phyloP scores from a whole-genome alignment of 2,797 vertebrate species.

The Meda fulgida region DNA sequence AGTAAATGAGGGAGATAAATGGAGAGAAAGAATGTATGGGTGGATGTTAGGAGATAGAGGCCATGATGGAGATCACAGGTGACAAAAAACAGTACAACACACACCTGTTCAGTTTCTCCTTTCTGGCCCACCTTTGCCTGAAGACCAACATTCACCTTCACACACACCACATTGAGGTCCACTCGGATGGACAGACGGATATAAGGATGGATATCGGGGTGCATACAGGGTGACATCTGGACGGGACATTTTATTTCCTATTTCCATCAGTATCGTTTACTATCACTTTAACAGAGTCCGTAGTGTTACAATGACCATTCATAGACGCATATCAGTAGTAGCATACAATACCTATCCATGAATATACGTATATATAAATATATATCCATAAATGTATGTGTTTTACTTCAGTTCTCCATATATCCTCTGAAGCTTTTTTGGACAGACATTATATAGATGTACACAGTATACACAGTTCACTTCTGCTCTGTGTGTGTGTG shows the following conservation, averaged over 20 bases:
- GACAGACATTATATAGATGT: constrained; percentile 44
- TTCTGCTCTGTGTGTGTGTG: constrained; percentile 31
- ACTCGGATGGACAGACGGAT: constrained; percentile 7
- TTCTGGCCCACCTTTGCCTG: constrained; percentile 26
- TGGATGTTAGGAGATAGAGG: constrained; percentile 23
- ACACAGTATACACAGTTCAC: constrained; percentile 50
- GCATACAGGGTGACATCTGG: constrained; percentile 27
- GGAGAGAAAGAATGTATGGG: constrained; percentile 17
- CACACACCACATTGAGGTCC: constrained; percentile 17
- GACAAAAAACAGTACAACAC: constrained; percentile 34
- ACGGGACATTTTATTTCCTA: constrained; percentile 37
- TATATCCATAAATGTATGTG: constrained; percentile 45
- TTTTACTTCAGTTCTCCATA: constrained; percentile 39
- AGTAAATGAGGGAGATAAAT: neutral
- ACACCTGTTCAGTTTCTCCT: constrained; percentile 41
- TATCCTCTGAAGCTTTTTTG: constrained; percentile 47
- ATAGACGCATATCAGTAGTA: constrained; percentile 55
- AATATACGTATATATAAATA: constrained; percentile 15
- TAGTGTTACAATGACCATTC: constrained; percentile 53
- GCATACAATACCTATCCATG: constrained; percentile 45
- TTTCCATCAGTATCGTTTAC: constrained; percentile 47
- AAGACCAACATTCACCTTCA: constrained; percentile 27
- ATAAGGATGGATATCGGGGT: neutral
- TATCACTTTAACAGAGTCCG: constrained; percentile 40
- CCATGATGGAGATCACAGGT: constrained; percentile 44